phyloP scores from a whole-genome alignment of 1,140 invertebrate genomes.

The Drosophila eugracilis region DNA sequence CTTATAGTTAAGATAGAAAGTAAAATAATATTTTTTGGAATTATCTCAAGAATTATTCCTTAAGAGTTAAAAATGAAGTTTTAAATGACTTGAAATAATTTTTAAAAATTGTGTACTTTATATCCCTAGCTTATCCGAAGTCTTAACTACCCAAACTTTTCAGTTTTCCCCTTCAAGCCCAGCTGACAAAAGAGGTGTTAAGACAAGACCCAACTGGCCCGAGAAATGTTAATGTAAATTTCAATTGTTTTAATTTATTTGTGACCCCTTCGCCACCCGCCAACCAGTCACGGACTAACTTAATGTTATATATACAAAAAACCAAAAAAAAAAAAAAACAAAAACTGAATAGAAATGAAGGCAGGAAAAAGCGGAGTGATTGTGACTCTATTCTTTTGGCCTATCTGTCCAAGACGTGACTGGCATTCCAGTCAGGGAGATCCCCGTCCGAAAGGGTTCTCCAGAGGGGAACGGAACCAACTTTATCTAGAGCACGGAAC shows the following conservation, averaged over 20 bases:
- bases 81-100: background rate
- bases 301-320: slow-evolving; percentile 34
- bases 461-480: slow-evolving; percentile 50
- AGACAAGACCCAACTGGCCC: slow-evolving; percentile 3
- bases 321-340: slow-evolving; percentile 14
- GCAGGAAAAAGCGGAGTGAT: slow-evolving; percentile 30
- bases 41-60: no score
- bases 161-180: background rate
- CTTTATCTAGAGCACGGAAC: slow-evolving; percentile 66
- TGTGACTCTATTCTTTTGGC: slow-evolving; percentile 51
- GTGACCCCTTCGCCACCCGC: slow-evolving; percentile 25
- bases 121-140: background rate
- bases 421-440: slow-evolving; percentile 44
- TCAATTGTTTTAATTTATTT: slow-evolving; percentile 68
- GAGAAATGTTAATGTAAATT: slow-evolving; percentile 57
- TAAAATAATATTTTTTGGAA: no score
- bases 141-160: background rate
- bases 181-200: slow-evolving; percentile 31
- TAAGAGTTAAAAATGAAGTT: background rate
- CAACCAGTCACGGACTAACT: slow-evolving; percentile 36
- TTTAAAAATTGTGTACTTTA: background rate
- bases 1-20: background rate
- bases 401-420: slow-evolving; percentile 63
- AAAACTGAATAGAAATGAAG: slow-evolving; percentile 44
- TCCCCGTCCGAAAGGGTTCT: slow-evolving; percentile 11